Evolutionary conservation across 2,797 vertebrate genomes (phyloP), one percentile per base, ranked within the genome.

Genomic region (Diglossa cyanea): DNA sequence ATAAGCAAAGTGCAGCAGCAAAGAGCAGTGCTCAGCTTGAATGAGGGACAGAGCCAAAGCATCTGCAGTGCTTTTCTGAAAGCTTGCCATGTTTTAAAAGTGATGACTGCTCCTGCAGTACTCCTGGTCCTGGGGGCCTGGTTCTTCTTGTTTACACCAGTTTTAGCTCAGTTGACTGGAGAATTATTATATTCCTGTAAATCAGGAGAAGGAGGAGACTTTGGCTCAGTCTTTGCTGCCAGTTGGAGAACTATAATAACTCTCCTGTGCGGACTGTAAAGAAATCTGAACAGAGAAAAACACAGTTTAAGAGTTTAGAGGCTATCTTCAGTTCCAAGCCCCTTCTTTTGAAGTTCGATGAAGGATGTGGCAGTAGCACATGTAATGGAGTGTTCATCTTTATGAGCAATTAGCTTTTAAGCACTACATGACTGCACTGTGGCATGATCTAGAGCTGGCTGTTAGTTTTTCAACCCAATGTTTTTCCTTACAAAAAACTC

Each of bases 81-180:
- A 90, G 17, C 21, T 17, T 94, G 93, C 95, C 82, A 93, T 91
- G 37, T 90, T 97, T 95, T 93, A 91, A 96, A 95, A 96, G 91
- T 75, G 72, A 92, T 92, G 92, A 81, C 86, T 96, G 79, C 84
- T 96, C 30, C 87, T 93, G 73, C 70, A 70, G 54, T 45, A 83
- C 47, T 87, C 73, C 82, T 92, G 75, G 15, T 95, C 91, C 89
- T 91, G 31, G 35, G 76, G 73, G 76, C 66, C 81, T 81, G 85
- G 44, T 83, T 83, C 85, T 88, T 88, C 79, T 95, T 94, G 91
- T 93, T 96, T 96, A 91, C 72, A 94, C 79, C 85, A 73, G 42
- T 93, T 94, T 93, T 81, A 94, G 66, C 93, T 93, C 82, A 60
- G 79, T 77, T 94, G 85, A 94, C 79, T 94, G 84, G 91, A 95